Base-by-base conservation (phyloP, 37 sponge, comb jelly and placozoan species). In the Chondrilla cf. caribensis region DNA sequence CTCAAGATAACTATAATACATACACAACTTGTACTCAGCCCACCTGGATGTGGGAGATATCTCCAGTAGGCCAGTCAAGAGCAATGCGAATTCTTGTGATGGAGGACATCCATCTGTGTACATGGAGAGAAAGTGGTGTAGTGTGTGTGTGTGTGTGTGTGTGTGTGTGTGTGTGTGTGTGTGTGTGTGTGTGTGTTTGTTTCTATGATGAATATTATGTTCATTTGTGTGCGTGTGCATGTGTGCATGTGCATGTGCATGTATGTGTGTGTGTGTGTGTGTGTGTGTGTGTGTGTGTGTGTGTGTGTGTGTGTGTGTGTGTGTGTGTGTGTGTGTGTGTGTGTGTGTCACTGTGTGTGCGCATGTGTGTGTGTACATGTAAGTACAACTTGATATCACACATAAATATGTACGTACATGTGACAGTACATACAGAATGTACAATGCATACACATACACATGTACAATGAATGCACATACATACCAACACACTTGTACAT, bases 151-250 rank as follows among this genome's bases (percentile, higher is more conserved):
- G 64, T 60, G 51, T 47, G 51, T 47, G 51, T 47, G 51, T 47
- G 51, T 47, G 51, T 47, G 51, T 47, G 51, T 47, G 51, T 47
- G 51, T 47, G 51, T 47, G 51, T 36, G 78, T 3, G 29, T n/a
- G 38, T 82, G 83, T 54, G 83, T 70, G 83, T 70, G 83, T 70
- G 71, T 82, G 72, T 70, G 83, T 68, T 51, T 82, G 82, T 68
- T 29, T 43, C 37, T 68, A 51, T 57, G 54, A 18, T 42, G 21
- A n/a, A 1, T 42, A 28, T n/a, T 66, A 37, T 68, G 68, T 62
- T 65, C 6, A n/a, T 40, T 24, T 65, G 51, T 38, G 57, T 26
- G 54, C 43, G 78, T 70, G 72, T 70, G 35, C 31, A 7, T 70
- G 72, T 70, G 35, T 70, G 72, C 31, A 38, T 70, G 72, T 70